Conservation (phyloP, 2,113 vertebrate species). For the Chaenocephalus aceratus region DNA sequence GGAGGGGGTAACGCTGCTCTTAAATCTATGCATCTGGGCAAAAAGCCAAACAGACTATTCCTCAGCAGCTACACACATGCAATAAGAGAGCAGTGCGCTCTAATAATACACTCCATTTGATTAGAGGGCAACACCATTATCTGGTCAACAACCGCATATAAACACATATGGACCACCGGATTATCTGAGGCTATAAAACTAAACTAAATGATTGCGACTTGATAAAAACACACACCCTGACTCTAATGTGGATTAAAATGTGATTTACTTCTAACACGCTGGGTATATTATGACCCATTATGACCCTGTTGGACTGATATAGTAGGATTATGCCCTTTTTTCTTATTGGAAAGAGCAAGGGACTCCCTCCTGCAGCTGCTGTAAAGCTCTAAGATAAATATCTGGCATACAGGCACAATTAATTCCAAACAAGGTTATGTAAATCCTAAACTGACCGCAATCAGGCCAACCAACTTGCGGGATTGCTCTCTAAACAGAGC, state of each 20-base stretch:
- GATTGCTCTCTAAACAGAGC: conserved; percentile 58
- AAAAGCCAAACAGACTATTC: conserved; percentile 73
- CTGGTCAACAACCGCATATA: conserved; percentile 41
- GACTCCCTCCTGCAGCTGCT: conserved; percentile 48
- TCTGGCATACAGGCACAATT: conserved; percentile 58
- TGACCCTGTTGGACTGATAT: conserved; percentile 39
- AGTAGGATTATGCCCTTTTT: conserved; percentile 44
- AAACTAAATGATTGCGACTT: conserved; percentile 32
- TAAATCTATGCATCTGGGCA: conserved; percentile 79
- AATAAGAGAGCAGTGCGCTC: conserved; percentile 55
- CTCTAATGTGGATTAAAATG: conserved; percentile 59
- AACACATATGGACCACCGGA: conserved; percentile 45
- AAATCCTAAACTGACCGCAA: conserved; percentile 65
- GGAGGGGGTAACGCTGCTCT: conserved; percentile 45
- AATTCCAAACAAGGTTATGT: conserved; percentile 70
- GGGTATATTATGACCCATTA: conserved; percentile 44
- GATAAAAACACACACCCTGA: conserved; percentile 39
- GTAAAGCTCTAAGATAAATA: conserved; percentile 65
- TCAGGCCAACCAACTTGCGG: conserved; percentile 53
- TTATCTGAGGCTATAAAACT: conserved; percentile 45
- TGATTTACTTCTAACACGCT: conserved; percentile 35
- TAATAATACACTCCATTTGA: conserved; percentile 73
- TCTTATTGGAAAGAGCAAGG: conserved; percentile 47
- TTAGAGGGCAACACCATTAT: conserved; percentile 61
- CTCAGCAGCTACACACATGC: conserved; percentile 69